Percentiles rank a stretch among this genome's conserved stretches.
phyloP scores from a whole-genome alignment of 2,888 invertebrate species.

The Acronicta leporina region DNA sequence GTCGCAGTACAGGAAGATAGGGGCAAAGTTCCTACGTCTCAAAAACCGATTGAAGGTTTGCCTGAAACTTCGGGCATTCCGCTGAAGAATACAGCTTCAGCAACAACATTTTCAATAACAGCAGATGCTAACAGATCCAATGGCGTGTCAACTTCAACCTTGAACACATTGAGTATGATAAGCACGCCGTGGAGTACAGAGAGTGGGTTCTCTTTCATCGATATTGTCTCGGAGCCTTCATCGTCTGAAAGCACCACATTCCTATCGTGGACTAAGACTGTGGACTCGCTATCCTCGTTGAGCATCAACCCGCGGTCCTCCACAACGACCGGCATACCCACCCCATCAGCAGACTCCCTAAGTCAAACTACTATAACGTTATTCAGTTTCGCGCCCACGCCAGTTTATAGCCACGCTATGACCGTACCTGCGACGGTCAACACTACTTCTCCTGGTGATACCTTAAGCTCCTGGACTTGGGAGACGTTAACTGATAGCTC shows the following conservation, averaged over 20 bases:
- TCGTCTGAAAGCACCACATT: not conserved
- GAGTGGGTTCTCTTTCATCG: slow-evolving; percentile 22
- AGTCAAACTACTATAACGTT: slow-evolving; percentile 45
- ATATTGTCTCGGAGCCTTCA: slow-evolving; percentile 15
- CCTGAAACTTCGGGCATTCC: not conserved
- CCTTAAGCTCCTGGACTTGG: slow-evolving; percentile 67
- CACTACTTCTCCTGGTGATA: slow-evolving; percentile 20
- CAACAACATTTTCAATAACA: not conserved
- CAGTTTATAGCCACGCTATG: slow-evolving; percentile 11
- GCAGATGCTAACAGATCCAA: slow-evolving; percentile 18
- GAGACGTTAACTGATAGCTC: slow-evolving; percentile 62
- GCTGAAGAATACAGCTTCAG: not conserved
- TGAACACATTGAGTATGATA: slow-evolving; percentile 71
- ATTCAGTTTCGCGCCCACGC: not conserved
- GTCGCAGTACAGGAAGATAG: not conserved
- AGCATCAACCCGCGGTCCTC: slow-evolving; percentile 51
- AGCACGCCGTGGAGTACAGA: slow-evolving; percentile 68
- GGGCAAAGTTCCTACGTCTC: not conserved
- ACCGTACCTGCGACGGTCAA: slow-evolving; percentile 6
- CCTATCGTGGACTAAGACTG: not conserved
- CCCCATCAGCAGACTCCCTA: slow-evolving; percentile 2
- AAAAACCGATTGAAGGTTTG: not conserved
- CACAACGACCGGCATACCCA: slow-evolving; percentile 41
- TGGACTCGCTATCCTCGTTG: not conserved
- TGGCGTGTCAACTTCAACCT: slow-evolving; percentile 12